A percentile compares a stretch with the other conserved stretches of the same genome.
Evolutionary conservation across 2,113 vertebrate species (phyloP).

Genomic region (Perognathus longimembris): DNA sequence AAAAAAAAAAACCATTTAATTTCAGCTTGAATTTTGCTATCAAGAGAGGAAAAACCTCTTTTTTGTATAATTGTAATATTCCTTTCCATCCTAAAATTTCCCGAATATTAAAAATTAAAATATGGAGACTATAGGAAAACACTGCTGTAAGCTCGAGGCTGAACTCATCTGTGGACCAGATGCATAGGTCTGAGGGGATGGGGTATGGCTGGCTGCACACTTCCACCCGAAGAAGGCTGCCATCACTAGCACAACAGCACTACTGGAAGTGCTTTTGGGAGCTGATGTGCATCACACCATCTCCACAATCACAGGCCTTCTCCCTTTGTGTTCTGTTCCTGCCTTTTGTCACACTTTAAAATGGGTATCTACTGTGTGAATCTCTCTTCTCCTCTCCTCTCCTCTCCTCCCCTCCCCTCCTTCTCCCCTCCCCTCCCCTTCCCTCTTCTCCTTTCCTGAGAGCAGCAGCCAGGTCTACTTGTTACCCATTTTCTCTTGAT

Average conservation of each 20-base stretch:
- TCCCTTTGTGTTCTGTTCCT: constrained; percentile 24
- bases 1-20: constrained; percentile 1
- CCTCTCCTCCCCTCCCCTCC: too few relatives aligned
- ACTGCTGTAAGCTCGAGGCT: neutral
- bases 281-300: neutral
- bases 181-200: too few relatives aligned
- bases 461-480: neutral
- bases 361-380: neutral
- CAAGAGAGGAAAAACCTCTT: neutral
- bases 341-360: constrained; percentile 35
- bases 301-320: neutral
- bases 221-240: constrained; percentile 20
- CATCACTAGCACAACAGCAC: constrained; percentile 1
- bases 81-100: neutral
- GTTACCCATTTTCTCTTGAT: neutral
- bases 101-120: neutral
- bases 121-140: constrained; percentile 56
- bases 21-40: constrained; percentile 42
- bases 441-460: neutral
- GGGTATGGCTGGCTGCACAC: too few relatives aligned
- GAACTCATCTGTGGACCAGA: constrained; percentile 42
- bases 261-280: neutral
- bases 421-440: too few relatives aligned
- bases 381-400: neutral
- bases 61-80: constrained; percentile 21